Percentiles rank a stretch among this genome's conserved stretches.
Evolutionary conservation across 2,797 vertebrate species (phyloP).

Genomic region (Phrynocephalus forsythii): DNA sequence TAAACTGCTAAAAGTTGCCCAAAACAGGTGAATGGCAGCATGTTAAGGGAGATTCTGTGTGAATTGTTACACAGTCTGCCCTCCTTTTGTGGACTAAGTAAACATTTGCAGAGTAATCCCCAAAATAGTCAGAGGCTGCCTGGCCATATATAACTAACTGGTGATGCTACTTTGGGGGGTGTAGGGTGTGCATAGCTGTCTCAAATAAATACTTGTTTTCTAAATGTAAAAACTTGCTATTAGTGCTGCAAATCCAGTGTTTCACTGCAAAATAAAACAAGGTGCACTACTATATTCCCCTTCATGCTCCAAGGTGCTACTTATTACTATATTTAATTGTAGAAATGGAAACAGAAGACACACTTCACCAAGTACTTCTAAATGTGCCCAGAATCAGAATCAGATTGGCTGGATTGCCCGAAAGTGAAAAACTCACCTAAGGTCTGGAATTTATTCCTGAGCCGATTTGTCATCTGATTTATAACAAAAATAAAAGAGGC

Average conservation of each 20-base stretch:
- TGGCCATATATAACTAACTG: neutral
- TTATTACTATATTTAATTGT: constrained; percentile 37
- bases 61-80: neutral
- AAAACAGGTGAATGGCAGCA: neutral
- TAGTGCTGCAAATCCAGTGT: neutral
- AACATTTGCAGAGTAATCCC: neutral
- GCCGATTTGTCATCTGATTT: constrained; percentile 70
- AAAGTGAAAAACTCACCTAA: constrained; percentile 45
- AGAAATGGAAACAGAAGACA: constrained; percentile 8
- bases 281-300: neutral
- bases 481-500: constrained; percentile 68
- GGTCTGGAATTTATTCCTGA: constrained; percentile 62
- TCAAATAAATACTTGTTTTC: neutral
- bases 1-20: neutral
- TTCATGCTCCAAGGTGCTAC: neutral
- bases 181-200: neutral
- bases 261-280: neutral
- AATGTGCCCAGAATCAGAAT: constrained; percentile 21
- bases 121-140: neutral
- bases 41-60: neutral
- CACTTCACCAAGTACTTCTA: constrained; percentile 27
- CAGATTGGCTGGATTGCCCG: constrained; percentile 13
- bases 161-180: neutral
- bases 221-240: neutral
- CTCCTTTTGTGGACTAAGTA: neutral